Conservation (phyloP, 2,888 invertebrate species). For the Augiades crinisus region DNA sequence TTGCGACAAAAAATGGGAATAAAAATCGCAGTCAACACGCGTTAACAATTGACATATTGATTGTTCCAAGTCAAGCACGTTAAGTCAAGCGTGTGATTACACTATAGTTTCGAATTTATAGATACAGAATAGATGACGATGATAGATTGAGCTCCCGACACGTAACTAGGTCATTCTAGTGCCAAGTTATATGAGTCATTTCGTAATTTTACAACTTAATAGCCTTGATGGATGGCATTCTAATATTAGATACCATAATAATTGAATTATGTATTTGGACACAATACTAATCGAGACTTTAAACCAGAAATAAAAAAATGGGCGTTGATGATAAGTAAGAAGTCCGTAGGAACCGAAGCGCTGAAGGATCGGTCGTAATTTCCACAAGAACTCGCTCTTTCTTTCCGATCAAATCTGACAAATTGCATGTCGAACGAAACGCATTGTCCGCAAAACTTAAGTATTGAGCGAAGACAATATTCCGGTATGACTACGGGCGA, state of each 20-base stretch:
- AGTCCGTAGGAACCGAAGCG: background rate
- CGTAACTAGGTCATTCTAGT: conserved; percentile 11
- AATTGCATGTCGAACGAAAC: conserved; percentile 30
- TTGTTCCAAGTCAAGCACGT: conserved; percentile 13
- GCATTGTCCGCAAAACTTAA: conserved; percentile 33
- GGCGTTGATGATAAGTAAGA: background rate
- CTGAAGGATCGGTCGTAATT: background rate
- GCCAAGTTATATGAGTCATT: conserved; percentile 10
- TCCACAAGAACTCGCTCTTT: background rate
- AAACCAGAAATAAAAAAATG: background rate
- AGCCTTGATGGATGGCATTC: conserved; percentile 1
- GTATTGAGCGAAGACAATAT: conserved; percentile 39
- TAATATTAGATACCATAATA: background rate
- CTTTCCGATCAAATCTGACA: conserved; percentile 13
- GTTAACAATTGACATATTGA: conserved; percentile 23
- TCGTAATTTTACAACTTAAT: conserved; percentile 1
- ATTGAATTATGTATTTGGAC: background rate
- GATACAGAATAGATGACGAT: conserved; percentile 8
- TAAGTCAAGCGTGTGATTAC: conserved; percentile 11
- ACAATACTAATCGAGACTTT: too few species aligned
- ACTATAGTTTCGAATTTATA: background rate
- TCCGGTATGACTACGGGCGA: conserved; percentile 45
- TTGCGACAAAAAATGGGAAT: conserved; percentile 11
- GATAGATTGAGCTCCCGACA: conserved; percentile 8
- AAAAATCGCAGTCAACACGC: conserved; percentile 9